Conservation (phyloP, 2,797 vertebrate genomes). For the Lacerta bilineata region DNA sequence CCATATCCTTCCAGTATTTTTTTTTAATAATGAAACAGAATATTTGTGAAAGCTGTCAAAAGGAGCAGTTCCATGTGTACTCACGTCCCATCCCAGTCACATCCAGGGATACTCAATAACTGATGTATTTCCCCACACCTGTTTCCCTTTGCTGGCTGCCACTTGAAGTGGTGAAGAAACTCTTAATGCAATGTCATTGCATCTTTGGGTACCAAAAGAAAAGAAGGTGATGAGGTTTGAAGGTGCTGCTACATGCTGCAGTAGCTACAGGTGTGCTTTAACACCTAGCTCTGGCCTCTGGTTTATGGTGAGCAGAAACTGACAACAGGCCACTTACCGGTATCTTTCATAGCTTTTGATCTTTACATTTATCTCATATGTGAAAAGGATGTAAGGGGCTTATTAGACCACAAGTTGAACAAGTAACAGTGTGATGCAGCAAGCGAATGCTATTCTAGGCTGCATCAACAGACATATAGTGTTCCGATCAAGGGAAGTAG, state of each 20-base stretch:
- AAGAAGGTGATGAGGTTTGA: too few species aligned
- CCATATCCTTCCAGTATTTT: not conserved
- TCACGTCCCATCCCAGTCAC: not conserved
- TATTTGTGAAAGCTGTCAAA: not conserved
- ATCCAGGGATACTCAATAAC: not conserved
- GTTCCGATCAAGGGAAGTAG: too few species aligned
- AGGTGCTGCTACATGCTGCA: not conserved
- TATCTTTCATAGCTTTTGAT: not conserved
- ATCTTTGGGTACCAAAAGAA: not conserved
- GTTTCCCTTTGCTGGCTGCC: not conserved
- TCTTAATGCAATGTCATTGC: too few species aligned
- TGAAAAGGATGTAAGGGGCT: too few species aligned
- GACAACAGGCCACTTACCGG: not conserved
- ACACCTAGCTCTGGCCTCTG: not conserved
- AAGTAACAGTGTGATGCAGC: too few species aligned
- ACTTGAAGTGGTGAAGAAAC: not conserved
- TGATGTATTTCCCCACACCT: not conserved
- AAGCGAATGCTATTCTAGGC: too few species aligned
- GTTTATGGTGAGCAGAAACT: not conserved
- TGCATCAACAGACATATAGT: too few species aligned
- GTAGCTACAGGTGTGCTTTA: not conserved
- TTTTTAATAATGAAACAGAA: not conserved
- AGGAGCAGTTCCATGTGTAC: too few species aligned
- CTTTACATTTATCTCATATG: not conserved
- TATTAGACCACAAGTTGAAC: too few species aligned